These are phyloP conservation scores for Steinernema carpocapsae DNA, from an alignment of 2,888 invertebrate genomes.

Conservation along the genomic window DNA sequence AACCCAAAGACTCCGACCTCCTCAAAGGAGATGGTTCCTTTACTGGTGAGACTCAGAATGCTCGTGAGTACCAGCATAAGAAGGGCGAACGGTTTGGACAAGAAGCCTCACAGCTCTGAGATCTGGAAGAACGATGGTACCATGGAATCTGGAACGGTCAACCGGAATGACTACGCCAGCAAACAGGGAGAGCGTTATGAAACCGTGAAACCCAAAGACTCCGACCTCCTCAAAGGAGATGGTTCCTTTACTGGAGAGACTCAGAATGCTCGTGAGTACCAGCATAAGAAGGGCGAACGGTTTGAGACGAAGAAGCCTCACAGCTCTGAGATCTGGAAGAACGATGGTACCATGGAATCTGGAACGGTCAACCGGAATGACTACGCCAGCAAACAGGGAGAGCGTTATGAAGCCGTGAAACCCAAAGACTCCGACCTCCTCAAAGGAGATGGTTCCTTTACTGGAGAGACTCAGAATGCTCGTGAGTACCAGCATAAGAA, in stretches of 20 bases:
- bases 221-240: slow-evolving; percentile 40
- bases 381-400: slow-evolving; percentile 43
- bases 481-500: slow-evolving; percentile 11
- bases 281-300: slow-evolving; percentile 43
- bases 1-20: slow-evolving; percentile 36
- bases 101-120: slow-evolving; percentile 3
- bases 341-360: slow-evolving; percentile 37
- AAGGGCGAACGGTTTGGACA: slow-evolving; percentile 33
- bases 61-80: not conserved
- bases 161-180: slow-evolving; percentile 42
- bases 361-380: slow-evolving; percentile 41
- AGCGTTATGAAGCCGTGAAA: slow-evolving; percentile 37
- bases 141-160: slow-evolving; percentile 43
- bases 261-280: slow-evolving; percentile 41
- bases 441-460: slow-evolving; percentile 30
- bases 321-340: slow-evolving; percentile 42
- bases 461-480: slow-evolving; percentile 28
- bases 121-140: slow-evolving; percentile 39
- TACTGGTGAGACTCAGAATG: slow-evolving; percentile 10
- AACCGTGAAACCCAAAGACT: slow-evolving; percentile 39
- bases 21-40: slow-evolving; percentile 24
- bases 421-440: slow-evolving; percentile 34
- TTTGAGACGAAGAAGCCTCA: slow-evolving; percentile 41
- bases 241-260: slow-evolving; percentile 41
- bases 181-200: slow-evolving; percentile 42